phyloP scores from a whole-genome alignment of 2,113 vertebrate species.

The Struthidea cinerea region DNA sequence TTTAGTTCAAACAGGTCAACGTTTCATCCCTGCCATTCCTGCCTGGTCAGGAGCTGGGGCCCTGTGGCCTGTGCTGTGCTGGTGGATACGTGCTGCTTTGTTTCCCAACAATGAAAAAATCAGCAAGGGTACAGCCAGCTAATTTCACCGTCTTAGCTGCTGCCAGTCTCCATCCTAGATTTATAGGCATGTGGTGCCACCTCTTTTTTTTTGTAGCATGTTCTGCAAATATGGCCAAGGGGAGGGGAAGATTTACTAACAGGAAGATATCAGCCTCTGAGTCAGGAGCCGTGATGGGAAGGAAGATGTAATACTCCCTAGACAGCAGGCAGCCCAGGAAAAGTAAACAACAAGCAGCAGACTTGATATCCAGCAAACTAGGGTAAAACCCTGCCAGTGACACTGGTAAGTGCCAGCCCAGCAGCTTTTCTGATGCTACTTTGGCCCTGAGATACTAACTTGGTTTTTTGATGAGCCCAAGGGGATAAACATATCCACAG shows the following conservation, averaged over 20 bases:
- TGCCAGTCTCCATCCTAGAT: background rate
- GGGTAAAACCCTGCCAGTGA: slow-evolving; percentile 54
- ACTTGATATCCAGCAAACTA: slow-evolving; percentile 45
- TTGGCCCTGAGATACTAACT: slow-evolving; percentile 60
- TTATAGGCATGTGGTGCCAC: slow-evolving; percentile 6
- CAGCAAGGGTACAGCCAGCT: background rate
- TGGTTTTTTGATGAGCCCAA: background rate
- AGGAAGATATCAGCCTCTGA: slow-evolving; percentile 48
- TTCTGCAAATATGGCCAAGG: slow-evolving; percentile 18
- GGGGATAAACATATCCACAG: background rate
- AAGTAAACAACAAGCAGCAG: slow-evolving; percentile 63
- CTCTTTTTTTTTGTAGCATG: background rate
- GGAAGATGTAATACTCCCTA: slow-evolving; percentile 41
- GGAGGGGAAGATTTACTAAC: slow-evolving; percentile 33
- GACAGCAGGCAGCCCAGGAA: slow-evolving; percentile 42
- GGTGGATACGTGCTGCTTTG: background rate
- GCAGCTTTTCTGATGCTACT: slow-evolving; percentile 50
- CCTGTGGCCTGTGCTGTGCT: background rate
- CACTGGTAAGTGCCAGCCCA: slow-evolving; percentile 41
- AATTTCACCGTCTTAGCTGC: background rate
- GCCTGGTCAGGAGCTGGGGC: background rate
- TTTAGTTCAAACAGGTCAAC: background rate
- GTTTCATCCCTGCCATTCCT: background rate
- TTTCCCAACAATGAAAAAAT: background rate
- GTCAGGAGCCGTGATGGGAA: slow-evolving; percentile 1